A percentile compares a stretch with the other conserved stretches of the same genome.
Conservation (phyloP, 2,113 vertebrate species). For the Plestiodon gilberti region DNA sequence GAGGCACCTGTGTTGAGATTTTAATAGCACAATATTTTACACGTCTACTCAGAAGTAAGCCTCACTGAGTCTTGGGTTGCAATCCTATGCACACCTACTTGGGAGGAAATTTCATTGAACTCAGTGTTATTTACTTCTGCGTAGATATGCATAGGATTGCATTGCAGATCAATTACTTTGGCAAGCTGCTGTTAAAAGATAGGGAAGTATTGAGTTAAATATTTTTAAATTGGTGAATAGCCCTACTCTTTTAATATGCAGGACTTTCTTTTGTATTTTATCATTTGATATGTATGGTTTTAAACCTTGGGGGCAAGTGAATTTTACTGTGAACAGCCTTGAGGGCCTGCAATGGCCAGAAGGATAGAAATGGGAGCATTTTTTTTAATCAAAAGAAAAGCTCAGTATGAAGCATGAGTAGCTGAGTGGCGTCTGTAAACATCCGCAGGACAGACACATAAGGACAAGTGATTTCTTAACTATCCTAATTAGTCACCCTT, state of each 20-base stretch:
- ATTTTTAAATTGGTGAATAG: not conserved
- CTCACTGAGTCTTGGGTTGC: no score
- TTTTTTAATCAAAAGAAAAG: not conserved
- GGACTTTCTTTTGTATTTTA: not conserved
- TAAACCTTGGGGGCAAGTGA: not conserved
- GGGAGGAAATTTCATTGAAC: no score
- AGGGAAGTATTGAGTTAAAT: no score
- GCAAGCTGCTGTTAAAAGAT: no score
- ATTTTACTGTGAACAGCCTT: not conserved
- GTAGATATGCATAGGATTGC: no score
- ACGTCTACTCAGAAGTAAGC: no score
- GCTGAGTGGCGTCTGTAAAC: not conserved
- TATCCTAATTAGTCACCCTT: conserved; percentile 14
- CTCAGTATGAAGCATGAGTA: not conserved
- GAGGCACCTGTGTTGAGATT: no score
- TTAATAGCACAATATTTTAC: no score
- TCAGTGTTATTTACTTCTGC: no score
- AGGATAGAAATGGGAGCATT: not conserved
- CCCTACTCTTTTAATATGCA: not conserved
- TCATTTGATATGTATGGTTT: not conserved
- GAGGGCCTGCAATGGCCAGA: not conserved
- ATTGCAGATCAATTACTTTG: no score
- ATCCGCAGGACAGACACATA: not conserved
- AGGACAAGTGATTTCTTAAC: conserved; percentile 14
- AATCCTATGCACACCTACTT: no score